Evolutionary conservation across 2,888 invertebrate species (phyloP).

Genomic region (Diadegma fenestrale): DNA sequence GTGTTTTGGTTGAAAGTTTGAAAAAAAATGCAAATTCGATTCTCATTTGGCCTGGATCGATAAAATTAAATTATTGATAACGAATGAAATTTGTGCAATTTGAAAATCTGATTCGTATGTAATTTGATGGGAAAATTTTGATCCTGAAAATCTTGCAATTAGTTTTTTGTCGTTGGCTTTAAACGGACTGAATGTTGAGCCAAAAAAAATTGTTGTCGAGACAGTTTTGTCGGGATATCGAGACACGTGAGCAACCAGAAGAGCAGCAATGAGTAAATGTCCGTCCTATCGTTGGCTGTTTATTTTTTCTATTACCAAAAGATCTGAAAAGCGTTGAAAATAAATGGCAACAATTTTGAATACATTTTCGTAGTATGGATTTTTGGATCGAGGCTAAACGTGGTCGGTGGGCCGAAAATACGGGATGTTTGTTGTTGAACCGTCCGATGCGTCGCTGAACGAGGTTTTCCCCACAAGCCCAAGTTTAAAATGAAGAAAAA

Average conservation of each 20-base stretch:
- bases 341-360: constrained; percentile 56
- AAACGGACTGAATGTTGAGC: background rate
- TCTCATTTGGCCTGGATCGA: background rate
- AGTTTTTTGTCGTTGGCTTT: background rate
- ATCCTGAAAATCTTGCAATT: background rate
- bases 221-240: background rate
- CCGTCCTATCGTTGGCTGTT: constrained; percentile 3
- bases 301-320: constrained; percentile 31
- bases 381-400: background rate
- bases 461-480: constrained; percentile 2
- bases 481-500: background rate
- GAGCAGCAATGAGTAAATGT: constrained; percentile 36
- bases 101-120: background rate
- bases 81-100: background rate
- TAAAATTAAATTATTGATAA: background rate
- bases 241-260: background rate
- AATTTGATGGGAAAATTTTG: background rate
- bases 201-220: background rate
- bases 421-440: constrained; percentile 9
- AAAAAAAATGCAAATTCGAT: background rate
- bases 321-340: constrained; percentile 59
- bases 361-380: background rate
- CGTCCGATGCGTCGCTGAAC: background rate
- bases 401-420: constrained; percentile 8
- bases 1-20: background rate